These are phyloP conservation scores for Mythimna lalbum DNA, from an alignment of 2,888 invertebrate genomes.

Conservation along the genomic window DNA sequence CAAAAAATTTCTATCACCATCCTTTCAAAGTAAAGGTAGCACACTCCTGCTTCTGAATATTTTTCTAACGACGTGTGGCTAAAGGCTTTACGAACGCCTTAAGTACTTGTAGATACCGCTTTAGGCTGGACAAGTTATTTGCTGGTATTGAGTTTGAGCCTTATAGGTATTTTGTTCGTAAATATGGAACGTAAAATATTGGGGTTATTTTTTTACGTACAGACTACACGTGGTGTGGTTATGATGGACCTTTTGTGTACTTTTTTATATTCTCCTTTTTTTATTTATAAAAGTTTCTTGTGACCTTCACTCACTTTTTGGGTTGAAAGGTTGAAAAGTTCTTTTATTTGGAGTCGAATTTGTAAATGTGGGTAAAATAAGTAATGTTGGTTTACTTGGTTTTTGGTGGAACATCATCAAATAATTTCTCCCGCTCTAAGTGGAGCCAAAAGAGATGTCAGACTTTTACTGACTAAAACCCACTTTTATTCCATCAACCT, in stretches of 20 bases:
- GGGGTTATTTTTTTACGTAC: neutral
- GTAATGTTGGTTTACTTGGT: too few species aligned
- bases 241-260: neutral
- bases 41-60: conserved; percentile 48
- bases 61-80: conserved; percentile 47
- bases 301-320: neutral
- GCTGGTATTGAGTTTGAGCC: conserved; percentile 53
- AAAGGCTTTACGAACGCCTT: conserved; percentile 49
- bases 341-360: neutral
- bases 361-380: neutral
- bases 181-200: conserved; percentile 13
- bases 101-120: conserved; percentile 56
- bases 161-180: conserved; percentile 25
- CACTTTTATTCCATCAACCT: too few species aligned
- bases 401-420: too few species aligned
- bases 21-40: conserved; percentile 45
- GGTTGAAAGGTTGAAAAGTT: neutral
- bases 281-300: neutral
- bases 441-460: too few species aligned
- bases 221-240: conserved; percentile 12
- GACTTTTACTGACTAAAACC: too few species aligned
- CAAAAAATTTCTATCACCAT: conserved; percentile 28
- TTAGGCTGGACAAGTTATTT: conserved; percentile 62
- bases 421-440: too few species aligned
- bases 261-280: neutral